These are phyloP conservation scores for Ceratina australensis DNA, from an alignment of 1,140 invertebrate species.

Conservation along the genomic window DNA sequence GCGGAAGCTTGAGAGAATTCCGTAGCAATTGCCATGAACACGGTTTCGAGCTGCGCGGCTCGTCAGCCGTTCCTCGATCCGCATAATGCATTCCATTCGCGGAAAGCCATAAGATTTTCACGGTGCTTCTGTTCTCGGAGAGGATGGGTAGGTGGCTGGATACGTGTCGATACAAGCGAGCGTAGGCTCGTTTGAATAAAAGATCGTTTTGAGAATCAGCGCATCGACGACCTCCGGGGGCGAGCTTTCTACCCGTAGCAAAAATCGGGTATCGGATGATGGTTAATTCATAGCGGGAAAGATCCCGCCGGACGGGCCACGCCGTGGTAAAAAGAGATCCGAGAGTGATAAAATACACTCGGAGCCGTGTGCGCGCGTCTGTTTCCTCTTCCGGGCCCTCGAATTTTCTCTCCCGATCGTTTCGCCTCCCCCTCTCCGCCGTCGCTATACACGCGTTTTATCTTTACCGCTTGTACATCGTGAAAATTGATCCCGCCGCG, in stretches of 20 bases:
- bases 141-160: neutral
- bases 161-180: conserved; percentile 26
- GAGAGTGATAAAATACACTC: conserved; percentile 56
- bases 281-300: conserved; percentile 69
- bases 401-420: neutral
- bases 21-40: conserved; percentile 41
- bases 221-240: conserved; percentile 36
- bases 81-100: conserved; percentile 29
- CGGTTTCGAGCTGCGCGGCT: neutral
- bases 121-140: neutral
- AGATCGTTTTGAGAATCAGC: conserved; percentile 65
- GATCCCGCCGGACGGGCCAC: conserved; percentile 38
- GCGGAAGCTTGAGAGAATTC: conserved; percentile 30
- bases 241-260: conserved; percentile 46
- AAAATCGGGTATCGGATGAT: conserved; percentile 66
- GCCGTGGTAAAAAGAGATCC: conserved; percentile 51
- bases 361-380: conserved; percentile 5
- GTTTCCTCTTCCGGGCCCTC: conserved; percentile 5
- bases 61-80: neutral
- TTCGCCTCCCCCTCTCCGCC: neutral
- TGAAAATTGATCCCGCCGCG: conserved; percentile 4
- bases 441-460: neutral
- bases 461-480: neutral
- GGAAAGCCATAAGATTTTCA: conserved; percentile 31
- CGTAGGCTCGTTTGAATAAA: conserved; percentile 66